A percentile compares a stretch with the other conserved stretches of the same genome.
Evolutionary conservation across 1,140 invertebrate species (phyloP).

Genomic region (Drosophila eugracilis): DNA sequence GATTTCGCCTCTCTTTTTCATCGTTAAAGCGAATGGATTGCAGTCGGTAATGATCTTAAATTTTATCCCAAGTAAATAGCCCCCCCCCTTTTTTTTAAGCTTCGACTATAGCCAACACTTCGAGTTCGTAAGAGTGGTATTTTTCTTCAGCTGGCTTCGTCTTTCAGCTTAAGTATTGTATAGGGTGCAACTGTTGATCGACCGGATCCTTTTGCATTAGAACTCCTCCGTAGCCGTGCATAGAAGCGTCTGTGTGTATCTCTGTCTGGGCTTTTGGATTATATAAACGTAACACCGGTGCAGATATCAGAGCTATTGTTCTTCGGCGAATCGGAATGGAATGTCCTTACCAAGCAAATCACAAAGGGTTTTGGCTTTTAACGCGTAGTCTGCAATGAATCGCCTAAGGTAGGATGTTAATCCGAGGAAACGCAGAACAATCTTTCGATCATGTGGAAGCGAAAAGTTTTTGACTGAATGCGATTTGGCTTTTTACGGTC

Average conservation of each 20-base stretch:
- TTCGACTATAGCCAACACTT: not conserved
- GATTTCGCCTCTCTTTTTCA: not conserved
- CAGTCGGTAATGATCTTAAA: slow-evolving; percentile 1
- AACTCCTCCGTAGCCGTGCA: too few relatives aligned
- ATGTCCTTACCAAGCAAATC: not conserved
- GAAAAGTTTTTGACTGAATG: not conserved
- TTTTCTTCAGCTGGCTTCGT: not conserved
- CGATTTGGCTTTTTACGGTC: not conserved
- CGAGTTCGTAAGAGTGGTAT: not conserved
- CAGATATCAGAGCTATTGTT: not conserved
- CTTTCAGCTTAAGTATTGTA: not conserved
- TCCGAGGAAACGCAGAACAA: not conserved
- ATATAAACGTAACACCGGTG: slow-evolving; percentile 2
- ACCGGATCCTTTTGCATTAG: too few relatives aligned
- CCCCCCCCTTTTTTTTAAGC: not conserved
- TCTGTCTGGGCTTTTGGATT: not conserved
- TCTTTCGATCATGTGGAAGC: not conserved
- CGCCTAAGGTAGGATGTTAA: not conserved
- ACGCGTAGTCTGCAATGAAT: not conserved
- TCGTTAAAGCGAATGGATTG: not conserved
- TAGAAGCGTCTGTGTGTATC: too few relatives aligned
- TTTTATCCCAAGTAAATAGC: not conserved
- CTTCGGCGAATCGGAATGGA: not conserved
- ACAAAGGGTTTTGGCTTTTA: not conserved
- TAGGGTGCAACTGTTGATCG: slow-evolving; percentile 1